Conservation (phyloP, 1,140 invertebrate genomes). For the Phortica variegata region DNA sequence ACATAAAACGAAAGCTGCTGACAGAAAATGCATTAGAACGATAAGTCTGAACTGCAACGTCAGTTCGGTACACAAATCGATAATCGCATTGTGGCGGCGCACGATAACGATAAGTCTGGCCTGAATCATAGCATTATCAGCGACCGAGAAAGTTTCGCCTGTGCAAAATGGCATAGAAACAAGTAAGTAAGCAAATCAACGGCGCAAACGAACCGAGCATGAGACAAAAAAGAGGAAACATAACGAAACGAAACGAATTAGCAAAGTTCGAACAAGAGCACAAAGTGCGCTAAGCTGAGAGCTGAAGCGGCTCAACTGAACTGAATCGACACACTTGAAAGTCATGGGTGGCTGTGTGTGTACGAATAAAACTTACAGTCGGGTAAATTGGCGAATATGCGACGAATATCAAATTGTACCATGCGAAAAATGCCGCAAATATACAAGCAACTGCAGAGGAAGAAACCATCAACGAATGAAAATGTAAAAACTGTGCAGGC, state of each 20-base stretch:
- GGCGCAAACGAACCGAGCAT: conserved; percentile 21
- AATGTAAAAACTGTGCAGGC: conserved; percentile 45
- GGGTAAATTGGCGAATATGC: conserved; percentile 31
- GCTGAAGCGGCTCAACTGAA: background rate
- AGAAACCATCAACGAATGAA: conserved; percentile 46
- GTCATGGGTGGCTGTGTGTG: background rate
- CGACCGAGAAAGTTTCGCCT: background rate
- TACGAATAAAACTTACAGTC: conserved; percentile 26
- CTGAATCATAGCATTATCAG: conserved; percentile 23
- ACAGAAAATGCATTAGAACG: conserved; percentile 54
- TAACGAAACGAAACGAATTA: background rate
- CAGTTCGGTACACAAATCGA: conserved; percentile 49
- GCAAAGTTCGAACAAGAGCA: background rate
- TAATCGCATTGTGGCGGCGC: conserved; percentile 47
- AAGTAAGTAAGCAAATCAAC: no score
- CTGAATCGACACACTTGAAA: background rate
- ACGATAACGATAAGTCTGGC: conserved; percentile 23
- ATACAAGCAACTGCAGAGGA: conserved; percentile 45
- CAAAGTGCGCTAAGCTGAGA: background rate
- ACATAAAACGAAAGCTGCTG: conserved; percentile 46
- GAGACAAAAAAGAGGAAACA: background rate
- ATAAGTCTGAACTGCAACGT: conserved; percentile 43
- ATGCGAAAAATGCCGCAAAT: conserved; percentile 42
- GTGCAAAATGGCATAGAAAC: no score
- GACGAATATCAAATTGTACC: conserved; percentile 39